Evolutionary conservation across 2,113 vertebrate species (phyloP), one percentile per base, ranked within the genome.

Genomic region (Colaptes auratus): DNA sequence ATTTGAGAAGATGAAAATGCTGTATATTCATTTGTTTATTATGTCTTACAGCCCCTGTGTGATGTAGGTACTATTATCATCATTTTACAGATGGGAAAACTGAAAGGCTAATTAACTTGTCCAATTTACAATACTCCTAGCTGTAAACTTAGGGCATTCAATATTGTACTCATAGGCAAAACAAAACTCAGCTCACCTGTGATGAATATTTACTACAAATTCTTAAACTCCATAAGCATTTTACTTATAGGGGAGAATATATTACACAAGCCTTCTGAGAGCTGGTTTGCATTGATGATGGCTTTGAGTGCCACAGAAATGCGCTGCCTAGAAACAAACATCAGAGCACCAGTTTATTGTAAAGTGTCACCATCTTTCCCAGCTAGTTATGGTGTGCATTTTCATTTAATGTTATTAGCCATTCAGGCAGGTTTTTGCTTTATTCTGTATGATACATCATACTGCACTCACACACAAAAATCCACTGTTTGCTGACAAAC

Each of bases 81-180:
- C 52, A 78, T 88, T 94, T 95, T 93, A 95, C 76, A 95, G 89
- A 95, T 78, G 70, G 66, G 70, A 39, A 96, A 94, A 92, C 70
- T 83, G 76, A 83, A 83, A 81, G 82, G 79, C 76, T 83, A 86
- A 95, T 95, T 95, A 95, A 92, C 91, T 89, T 88, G 76, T 50
- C 90, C 93, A 93, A 93, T 95, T 95, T 94, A 86, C 91, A 95
- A 61, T 69, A 86, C 79, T 90, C 72, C 65, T 76, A 81, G 69
- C 58, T 88, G 80, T 69, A 96, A 95, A 94, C 90, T 90, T 84
- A 46, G 39, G 44, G 58, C 83, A 91, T 81, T 44, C 50, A 52
- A 52, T 72, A 59, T 28, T 88, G 50, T 72, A 94, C 42, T 95
- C 66, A 59, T 7, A 83, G 78, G 81, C n/a, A 91, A 93, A 96